Conservation (phyloP, 2,113 vertebrate genomes). For the Oreotragus oreotragus region DNA sequence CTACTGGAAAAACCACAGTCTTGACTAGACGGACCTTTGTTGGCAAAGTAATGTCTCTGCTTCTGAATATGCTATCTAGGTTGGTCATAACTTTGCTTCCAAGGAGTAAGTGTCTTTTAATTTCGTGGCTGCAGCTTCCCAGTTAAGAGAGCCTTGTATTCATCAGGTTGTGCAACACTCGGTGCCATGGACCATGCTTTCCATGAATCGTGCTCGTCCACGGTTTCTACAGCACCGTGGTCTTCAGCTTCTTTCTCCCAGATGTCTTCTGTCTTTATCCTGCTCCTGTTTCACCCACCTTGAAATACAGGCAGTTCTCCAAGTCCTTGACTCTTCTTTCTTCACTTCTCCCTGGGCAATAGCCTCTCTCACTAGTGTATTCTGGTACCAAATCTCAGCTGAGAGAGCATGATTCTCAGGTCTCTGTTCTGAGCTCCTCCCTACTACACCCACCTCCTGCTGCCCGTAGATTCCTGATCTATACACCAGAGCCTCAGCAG, state of each 20-base stretch:
- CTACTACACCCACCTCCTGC: neutral
- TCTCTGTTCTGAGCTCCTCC: neutral
- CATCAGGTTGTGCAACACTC: neutral
- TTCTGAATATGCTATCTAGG: too few species aligned
- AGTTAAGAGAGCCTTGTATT: neutral
- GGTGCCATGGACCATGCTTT: neutral
- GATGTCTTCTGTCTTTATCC: neutral
- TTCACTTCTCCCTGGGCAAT: neutral
- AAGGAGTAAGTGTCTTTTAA: too few species aligned
- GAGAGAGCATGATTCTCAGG: neutral
- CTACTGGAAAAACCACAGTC: too few species aligned
- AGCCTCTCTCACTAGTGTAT: neutral
- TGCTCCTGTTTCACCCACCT: neutral
- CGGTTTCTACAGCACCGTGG: rapidly evolving
- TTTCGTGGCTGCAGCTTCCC: too few species aligned
- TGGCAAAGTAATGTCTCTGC: too few species aligned
- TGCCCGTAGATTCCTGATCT: neutral
- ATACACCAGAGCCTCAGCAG: neutral
- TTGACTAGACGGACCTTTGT: too few species aligned
- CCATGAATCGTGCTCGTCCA: rapidly evolving
- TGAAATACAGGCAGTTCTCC: neutral
- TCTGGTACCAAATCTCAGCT: neutral
- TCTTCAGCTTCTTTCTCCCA: neutral
- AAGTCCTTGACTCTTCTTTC: neutral
- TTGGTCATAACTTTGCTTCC: too few species aligned